Conservation (phyloP, 1,140 invertebrate species). For the Ylistrum balloti region DNA sequence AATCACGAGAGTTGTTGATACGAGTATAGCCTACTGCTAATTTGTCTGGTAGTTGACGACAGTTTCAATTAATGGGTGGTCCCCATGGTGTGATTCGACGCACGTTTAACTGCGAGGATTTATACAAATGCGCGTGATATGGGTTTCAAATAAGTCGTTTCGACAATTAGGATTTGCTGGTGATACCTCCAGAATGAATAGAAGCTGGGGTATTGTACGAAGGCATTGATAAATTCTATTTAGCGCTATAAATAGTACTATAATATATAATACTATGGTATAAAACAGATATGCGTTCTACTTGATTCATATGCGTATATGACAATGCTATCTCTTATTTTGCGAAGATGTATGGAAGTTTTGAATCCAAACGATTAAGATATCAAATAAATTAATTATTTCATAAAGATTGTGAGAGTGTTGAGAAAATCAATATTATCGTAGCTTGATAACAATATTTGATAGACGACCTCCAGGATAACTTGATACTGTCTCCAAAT, state of each 20-base stretch:
- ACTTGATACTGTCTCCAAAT: slow-evolving; percentile 12
- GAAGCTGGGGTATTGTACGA: background rate
- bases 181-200: background rate
- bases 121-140: slow-evolving; percentile 1
- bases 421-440: background rate
- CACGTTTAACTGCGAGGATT: background rate
- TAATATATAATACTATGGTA: too few species aligned
- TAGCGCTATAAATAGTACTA: too few species aligned
- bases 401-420: background rate
- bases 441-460: background rate
- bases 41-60: slow-evolving; percentile 31
- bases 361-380: background rate
- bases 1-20: background rate
- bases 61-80: slow-evolving; percentile 16
- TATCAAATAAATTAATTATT: background rate
- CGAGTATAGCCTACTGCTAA: background rate
- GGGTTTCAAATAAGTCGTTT: background rate
- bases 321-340: background rate
- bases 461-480: background rate
- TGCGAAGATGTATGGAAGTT: background rate
- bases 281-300: background rate
- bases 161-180: background rate
- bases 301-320: background rate
- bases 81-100: background rate
- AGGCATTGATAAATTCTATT: background rate